Evolutionary conservation across 1,140 invertebrate species (phyloP).

Genomic region (Heliconius hermathena): DNA sequence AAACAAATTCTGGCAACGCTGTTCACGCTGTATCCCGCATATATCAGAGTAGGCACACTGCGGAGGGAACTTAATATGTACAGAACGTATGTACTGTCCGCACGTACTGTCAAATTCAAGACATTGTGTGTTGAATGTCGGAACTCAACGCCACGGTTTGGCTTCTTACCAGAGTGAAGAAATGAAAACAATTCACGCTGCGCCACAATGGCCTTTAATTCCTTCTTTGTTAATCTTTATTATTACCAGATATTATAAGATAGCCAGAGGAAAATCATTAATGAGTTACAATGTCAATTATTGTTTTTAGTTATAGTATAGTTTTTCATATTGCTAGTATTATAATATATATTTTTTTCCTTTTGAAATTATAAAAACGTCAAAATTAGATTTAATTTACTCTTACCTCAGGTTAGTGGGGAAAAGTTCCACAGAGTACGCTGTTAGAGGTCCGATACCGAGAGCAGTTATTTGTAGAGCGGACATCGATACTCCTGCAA

Average conservation of each 20-base stretch:
- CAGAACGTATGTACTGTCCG: no score
- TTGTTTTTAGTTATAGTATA: background rate
- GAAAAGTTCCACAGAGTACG: constrained; percentile 63
- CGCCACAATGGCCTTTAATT: no score
- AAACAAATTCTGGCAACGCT: no score
- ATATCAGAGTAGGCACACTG: no score
- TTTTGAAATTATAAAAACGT: background rate
- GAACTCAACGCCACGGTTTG: background rate
- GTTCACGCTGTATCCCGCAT: no score
- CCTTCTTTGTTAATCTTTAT: no score
- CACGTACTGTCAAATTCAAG: background rate
- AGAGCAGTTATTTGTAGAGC: constrained; percentile 63
- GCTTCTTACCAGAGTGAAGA: background rate
- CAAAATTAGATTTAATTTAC: background rate
- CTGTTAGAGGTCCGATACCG: constrained; percentile 64
- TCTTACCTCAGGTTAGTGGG: constrained; percentile 62
- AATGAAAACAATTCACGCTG: background rate
- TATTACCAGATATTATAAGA: no score
- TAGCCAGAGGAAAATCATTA: no score
- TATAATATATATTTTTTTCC: background rate
- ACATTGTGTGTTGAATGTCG: background rate
- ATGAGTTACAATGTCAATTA: no score
- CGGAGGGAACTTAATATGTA: no score
- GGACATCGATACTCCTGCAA: constrained; percentile 67
- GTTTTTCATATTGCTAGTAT: background rate